These are phyloP conservation scores for Unio delphinus DNA, from an alignment of 2,888 invertebrate genomes.

Conservation along the genomic window DNA sequence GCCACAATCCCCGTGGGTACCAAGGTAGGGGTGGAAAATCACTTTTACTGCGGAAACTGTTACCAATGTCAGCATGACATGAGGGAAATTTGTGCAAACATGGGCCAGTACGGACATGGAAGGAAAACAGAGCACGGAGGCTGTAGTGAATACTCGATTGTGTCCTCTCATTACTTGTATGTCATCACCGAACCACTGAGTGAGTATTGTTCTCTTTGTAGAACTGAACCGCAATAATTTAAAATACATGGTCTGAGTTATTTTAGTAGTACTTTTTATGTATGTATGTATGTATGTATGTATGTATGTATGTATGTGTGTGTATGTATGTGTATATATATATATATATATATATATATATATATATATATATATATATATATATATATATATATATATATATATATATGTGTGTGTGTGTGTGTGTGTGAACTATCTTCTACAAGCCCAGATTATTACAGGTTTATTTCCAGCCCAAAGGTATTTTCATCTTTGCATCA, in stretches of 20 bases:
- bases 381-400: too few relatives aligned
- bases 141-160: slow-evolving; percentile 66
- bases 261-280: not conserved
- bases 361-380: too few relatives aligned
- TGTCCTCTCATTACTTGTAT: slow-evolving; percentile 60
- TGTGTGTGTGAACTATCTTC: too few relatives aligned
- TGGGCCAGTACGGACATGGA: slow-evolving; percentile 68
- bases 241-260: not conserved
- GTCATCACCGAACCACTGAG: slow-evolving; percentile 51
- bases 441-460: too few relatives aligned
- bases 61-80: slow-evolving; percentile 58
- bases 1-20: slow-evolving; percentile 54
- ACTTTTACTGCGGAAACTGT: slow-evolving; percentile 63
- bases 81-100: slow-evolving; percentile 59
- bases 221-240: not conserved
- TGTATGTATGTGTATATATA: too few relatives aligned
- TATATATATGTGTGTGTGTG: too few relatives aligned
- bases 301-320: too few relatives aligned
- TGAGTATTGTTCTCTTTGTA: slow-evolving; percentile 23
- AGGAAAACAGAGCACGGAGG: slow-evolving; percentile 62
- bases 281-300: too few relatives aligned
- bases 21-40: slow-evolving; percentile 64
- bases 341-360: too few relatives aligned
- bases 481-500: too few relatives aligned
- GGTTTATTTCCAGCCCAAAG: too few relatives aligned